A percentile compares a stretch with the other conserved stretches of the same genome.
phyloP scores from a whole-genome alignment of 2,797 vertebrate species.

The Morelia viridis region DNA sequence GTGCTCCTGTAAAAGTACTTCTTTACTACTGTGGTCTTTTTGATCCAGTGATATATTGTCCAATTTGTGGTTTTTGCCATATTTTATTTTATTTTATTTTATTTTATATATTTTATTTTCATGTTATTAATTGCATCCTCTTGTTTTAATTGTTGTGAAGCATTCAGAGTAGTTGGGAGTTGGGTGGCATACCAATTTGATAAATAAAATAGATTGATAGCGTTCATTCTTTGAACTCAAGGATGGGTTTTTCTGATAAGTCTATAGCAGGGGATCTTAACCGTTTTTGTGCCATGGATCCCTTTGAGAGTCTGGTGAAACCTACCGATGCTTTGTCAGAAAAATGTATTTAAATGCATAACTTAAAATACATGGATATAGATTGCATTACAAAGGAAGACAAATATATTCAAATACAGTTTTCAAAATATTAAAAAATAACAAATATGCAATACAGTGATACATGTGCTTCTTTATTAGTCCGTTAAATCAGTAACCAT shows the following conservation, averaged over 20 bases:
- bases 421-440: too few species aligned
- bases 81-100: not conserved
- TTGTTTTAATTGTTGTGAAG: not conserved
- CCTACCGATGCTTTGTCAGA: not conserved
- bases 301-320: not conserved
- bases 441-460: not conserved
- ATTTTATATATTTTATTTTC: not conserved
- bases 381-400: not conserved
- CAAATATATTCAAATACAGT: not conserved
- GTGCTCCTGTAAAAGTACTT: not conserved
- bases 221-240: not conserved
- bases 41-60: not conserved
- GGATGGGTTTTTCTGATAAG: not conserved
- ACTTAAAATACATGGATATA: not conserved
- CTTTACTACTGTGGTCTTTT: not conserved
- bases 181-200: not conserved
- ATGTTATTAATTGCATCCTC: not conserved
- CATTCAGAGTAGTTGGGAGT: not conserved
- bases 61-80: not conserved
- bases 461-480: not conserved
- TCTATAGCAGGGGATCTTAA: not conserved
- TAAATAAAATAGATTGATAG: not conserved
- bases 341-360: not conserved
- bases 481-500: not conserved
- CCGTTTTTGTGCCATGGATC: too few species aligned